These are phyloP conservation scores for Rhagonycha fulva DNA, from an alignment of 2,888 invertebrate species.

Conservation along the genomic window DNA sequence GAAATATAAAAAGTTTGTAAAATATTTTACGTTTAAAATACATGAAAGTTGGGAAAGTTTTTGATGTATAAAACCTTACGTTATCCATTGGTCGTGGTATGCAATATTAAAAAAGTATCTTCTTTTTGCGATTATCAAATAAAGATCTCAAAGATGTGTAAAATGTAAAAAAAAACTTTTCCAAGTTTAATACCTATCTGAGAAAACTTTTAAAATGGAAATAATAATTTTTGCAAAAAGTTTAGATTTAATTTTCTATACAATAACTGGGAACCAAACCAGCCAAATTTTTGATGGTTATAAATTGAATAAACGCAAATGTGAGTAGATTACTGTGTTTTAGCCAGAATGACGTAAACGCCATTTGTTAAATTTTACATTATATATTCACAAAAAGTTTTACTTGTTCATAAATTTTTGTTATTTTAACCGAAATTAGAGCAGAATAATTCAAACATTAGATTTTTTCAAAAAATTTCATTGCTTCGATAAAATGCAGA, in stretches of 20 bases:
- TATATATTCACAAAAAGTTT: not conserved
- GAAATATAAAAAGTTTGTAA: conserved; percentile 3
- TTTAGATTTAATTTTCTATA: not conserved
- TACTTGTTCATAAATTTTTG: not conserved
- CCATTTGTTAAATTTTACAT: too few relatives aligned
- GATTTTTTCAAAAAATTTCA: not conserved
- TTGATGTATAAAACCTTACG: not conserved
- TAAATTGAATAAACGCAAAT: not conserved
- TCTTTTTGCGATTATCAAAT: conserved; percentile 7
- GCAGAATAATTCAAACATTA: not conserved
- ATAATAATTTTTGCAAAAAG: not conserved
- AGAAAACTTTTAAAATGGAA: not conserved
- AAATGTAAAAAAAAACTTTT: conserved; percentile 5
- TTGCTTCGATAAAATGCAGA: not conserved
- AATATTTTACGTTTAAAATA: not conserved
- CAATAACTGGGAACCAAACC: not conserved
- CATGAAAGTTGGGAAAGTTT: not conserved
- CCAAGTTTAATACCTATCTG: not conserved
- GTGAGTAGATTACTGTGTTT: not conserved
- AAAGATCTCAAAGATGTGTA: conserved; percentile 20
- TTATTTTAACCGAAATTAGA: not conserved
- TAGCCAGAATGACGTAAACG: not conserved
- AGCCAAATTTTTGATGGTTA: not conserved
- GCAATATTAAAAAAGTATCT: conserved; percentile 12
- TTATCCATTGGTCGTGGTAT: not conserved